A percentile compares a stretch with the other conserved stretches of the same genome.
Conservation (phyloP, 2,113 vertebrate genomes). For the Lynx canadensis region DNA sequence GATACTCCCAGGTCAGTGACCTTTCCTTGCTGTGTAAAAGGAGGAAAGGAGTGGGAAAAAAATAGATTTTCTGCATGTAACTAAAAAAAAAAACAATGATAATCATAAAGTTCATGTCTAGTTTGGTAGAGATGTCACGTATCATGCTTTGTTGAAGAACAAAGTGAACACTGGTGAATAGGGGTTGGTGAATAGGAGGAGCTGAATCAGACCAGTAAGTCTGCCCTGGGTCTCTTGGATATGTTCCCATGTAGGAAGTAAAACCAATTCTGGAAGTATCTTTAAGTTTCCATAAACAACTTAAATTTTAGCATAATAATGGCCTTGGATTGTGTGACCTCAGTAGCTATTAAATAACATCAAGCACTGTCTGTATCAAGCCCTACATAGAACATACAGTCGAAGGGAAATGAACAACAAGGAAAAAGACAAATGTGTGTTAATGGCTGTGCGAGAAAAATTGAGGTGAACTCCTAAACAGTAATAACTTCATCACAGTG, state of each 20-base stretch:
- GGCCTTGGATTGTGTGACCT: no score
- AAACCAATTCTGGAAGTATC: no score
- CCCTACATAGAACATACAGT: conserved; percentile 91
- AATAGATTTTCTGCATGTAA: conserved; percentile 99
- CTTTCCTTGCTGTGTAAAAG: conserved; percentile 96
- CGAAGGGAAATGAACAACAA: conserved; percentile 89
- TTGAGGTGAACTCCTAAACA: conserved; percentile 81
- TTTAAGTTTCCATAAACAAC: no score
- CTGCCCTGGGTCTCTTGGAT: no score
- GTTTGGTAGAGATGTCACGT: conserved; percentile 99
- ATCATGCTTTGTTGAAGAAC: conserved; percentile 99
- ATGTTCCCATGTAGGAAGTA: no score
- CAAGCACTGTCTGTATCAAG: conserved; percentile 91
- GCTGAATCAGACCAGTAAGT: no score
- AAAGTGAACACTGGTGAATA: conserved; percentile 90
- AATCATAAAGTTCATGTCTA: conserved; percentile 94
- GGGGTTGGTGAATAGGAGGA: conserved; percentile 89
- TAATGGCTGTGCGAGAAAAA: conserved; percentile 83
- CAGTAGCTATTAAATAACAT: conserved; percentile 80
- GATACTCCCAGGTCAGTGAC: conserved; percentile 97
- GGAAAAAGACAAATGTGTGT: conserved; percentile 85
- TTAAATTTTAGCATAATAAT: no score
- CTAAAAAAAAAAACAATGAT: conserved; percentile 91
- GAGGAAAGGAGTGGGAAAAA: conserved; percentile 96
- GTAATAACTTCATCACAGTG: conserved; percentile 83